Evolutionary conservation across 1,140 invertebrate genomes (phyloP).

Genomic region (Scylla paramamosain): DNA sequence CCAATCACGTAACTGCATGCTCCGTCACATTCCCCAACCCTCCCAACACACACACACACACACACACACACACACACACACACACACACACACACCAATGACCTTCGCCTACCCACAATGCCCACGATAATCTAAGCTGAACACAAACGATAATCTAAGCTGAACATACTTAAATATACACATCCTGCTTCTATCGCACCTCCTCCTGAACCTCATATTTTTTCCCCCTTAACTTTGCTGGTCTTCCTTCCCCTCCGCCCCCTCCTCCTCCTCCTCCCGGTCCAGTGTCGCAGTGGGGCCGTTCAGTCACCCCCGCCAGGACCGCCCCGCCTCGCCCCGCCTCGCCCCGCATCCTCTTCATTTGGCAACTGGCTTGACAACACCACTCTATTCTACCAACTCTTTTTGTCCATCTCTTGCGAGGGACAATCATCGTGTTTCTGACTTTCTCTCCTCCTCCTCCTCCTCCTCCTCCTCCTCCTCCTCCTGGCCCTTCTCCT

Average conservation of each 20-base stretch:
- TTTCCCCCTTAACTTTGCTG: neutral
- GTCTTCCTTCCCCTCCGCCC: too few species aligned
- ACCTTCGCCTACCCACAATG: too few species aligned
- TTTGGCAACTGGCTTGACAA: neutral
- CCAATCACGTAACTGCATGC: too few species aligned
- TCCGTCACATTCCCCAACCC: too few species aligned
- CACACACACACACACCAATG: too few species aligned
- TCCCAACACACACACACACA: too few species aligned
- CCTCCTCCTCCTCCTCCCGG: neutral
- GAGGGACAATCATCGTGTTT: neutral
- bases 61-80: too few species aligned
- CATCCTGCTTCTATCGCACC: neutral
- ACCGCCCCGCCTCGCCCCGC: neutral
- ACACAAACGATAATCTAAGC: too few species aligned
- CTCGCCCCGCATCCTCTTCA: neutral
- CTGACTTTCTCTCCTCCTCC: neutral
- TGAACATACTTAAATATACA: too few species aligned
- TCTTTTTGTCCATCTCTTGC: neutral
- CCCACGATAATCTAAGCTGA: too few species aligned
- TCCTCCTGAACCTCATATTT: neutral
- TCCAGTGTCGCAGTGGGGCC: neutral
- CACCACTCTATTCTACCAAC: neutral
- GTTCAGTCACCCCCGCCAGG: conserved; percentile 12
- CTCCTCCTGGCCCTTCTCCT: neutral
- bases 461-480: neutral